phyloP scores from a whole-genome alignment of 92 coral and sea anemone species.

The Epizoanthus ramosus region DNA sequence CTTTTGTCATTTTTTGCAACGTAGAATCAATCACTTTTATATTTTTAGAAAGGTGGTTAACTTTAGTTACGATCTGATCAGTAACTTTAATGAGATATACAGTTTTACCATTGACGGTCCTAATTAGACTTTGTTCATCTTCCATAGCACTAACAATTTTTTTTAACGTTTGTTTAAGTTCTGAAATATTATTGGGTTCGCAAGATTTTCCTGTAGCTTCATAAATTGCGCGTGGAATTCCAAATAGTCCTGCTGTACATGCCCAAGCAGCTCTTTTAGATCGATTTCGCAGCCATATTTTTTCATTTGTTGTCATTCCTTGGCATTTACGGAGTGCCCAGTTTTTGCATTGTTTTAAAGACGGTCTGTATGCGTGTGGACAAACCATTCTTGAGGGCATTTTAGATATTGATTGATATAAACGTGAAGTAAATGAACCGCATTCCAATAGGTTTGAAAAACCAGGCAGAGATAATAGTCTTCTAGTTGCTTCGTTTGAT shows the following conservation, averaged over 20 bases:
- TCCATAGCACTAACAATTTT: not conserved
- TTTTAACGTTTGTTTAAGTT: not conserved
- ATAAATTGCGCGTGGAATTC: constrained; percentile 1
- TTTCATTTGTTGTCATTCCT: constrained; percentile 31
- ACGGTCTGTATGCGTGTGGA: constrained; percentile 17
- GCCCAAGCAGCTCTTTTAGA: constrained; percentile 28
- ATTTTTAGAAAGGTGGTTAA: not conserved
- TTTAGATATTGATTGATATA: constrained; percentile 27
- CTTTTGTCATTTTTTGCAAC: not conserved
- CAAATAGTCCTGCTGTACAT: constrained; percentile 5
- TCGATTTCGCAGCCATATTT: constrained; percentile 11
- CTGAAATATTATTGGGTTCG: not conserved
- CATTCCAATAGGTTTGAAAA: constrained; percentile 44
- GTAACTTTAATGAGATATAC: constrained; percentile 20
- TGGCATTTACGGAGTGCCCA: constrained; percentile 42
- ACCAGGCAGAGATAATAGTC: constrained; percentile 36
- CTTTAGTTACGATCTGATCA: constrained; percentile 39
- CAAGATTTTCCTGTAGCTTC: constrained; percentile 2
- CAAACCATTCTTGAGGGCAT: constrained; percentile 40
- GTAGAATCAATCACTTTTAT: constrained; percentile 10
- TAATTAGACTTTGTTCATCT: not conserved
- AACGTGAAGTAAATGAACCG: constrained; percentile 34
- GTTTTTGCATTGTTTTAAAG: constrained; percentile 29
- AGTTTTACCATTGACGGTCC: constrained; percentile 19
- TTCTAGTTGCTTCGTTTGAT: not conserved